phyloP scores from a whole-genome alignment of 2,113 vertebrate species.

The Halcyon malimbica region DNA sequence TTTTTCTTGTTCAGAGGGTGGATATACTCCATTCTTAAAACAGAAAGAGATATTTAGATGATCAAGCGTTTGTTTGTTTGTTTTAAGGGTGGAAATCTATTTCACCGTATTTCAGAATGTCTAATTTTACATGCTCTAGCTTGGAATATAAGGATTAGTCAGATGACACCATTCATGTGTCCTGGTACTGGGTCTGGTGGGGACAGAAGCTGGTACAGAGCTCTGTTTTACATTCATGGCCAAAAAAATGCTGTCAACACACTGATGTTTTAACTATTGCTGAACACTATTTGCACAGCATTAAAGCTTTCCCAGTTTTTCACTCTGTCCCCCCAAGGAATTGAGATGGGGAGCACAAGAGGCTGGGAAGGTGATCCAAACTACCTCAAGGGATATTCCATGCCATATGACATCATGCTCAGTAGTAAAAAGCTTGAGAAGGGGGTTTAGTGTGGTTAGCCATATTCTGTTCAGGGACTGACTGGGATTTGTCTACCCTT shows the following conservation, averaged over 20 bases:
- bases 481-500: not conserved
- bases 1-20: not conserved
- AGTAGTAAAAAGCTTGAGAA: not conserved
- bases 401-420: not conserved
- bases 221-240: not conserved
- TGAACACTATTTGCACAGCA: not conserved
- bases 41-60: not conserved
- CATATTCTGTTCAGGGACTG: not conserved
- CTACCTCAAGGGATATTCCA: not conserved
- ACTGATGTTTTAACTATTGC: not conserved
- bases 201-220: not conserved
- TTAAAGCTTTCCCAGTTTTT: not conserved
- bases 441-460: fast-evolving
- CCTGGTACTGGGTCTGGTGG: not conserved
- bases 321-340: not conserved
- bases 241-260: not conserved
- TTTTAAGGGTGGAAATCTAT: not conserved
- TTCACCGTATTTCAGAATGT: not conserved
- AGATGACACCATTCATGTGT: not conserved
- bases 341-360: fast-evolving
- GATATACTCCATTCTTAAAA: not conserved
- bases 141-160: not conserved
- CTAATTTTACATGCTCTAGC: not conserved
- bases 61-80: not conserved
- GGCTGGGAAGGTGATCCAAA: not conserved